Base-by-base conservation (phyloP, 2,797 vertebrate genomes). In the Phrynocephalus guinanensis region DNA sequence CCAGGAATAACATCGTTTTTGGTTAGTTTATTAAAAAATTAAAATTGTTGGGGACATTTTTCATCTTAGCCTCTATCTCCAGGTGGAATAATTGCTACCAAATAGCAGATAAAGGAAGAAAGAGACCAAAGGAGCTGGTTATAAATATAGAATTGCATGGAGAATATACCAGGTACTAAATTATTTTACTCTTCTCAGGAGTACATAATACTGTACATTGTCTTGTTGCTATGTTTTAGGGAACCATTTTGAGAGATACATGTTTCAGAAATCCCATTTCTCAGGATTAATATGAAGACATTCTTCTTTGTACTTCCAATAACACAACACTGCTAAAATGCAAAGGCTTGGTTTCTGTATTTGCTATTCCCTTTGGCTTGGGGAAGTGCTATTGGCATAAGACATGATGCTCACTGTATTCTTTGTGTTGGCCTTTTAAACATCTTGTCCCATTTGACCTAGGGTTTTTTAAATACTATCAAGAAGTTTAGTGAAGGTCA, bases 401-500 rank as follows among this genome's bases (percentile, higher is more conserved):
- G 75, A 60, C 44, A 79, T 75, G 82, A 60, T 0, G 13, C 63
- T 11, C 44, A 77, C 20, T 18, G 16, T 63, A 5, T 63, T 2
- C 60, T 63, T 63, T 63, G 5, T 63, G 60, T 86, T 90, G 87
- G 26, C 8, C n/a, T 92, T 93, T 92, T 82, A 0, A 68, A 28
- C 68, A 38, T 71, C 38, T 10, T 84, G 0, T 85, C 76, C 44
- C 0, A 2, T 30, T 88, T 84, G 84, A 50, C 87, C 89, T 83
- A 83, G 89, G 89, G 84, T 75, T 92, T 56, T 77, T 82, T 76
- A 70, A 85, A 87, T 90, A 84, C 2, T 33, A 78, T 90, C 77
- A 88, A 78, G 88, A 67, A 81, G 79, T 52, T 52, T 79, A 50
- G 79, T 26, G 88, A 80, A 93, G 89, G 90, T 93, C 86, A 33